These are phyloP conservation scores for Rotaria magnacalcarata DNA, from an alignment of 2,888 invertebrate genomes.

Conservation along the genomic window DNA sequence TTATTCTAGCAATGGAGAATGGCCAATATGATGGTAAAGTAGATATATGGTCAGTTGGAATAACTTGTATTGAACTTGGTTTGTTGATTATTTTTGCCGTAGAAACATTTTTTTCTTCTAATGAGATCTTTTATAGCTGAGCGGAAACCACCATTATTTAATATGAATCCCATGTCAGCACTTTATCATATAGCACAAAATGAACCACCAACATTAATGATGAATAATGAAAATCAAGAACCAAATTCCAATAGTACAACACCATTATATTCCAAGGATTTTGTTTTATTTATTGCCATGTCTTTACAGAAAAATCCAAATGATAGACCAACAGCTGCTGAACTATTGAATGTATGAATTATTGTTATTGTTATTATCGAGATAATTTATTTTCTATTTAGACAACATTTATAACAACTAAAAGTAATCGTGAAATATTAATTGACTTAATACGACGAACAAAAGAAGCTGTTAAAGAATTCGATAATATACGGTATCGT, in stretches of 20 bases:
- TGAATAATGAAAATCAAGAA: slow-evolving; percentile 52
- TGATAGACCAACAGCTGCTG: slow-evolving; percentile 65
- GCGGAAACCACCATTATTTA: slow-evolving; percentile 91
- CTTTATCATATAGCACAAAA: slow-evolving; percentile 99
- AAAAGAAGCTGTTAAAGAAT: slow-evolving; percentile 87
- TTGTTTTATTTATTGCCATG: slow-evolving; percentile 87
- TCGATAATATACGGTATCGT: slow-evolving; percentile 92
- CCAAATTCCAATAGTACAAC: slow-evolving; percentile 50
- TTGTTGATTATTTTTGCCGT: no score
- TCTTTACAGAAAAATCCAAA: slow-evolving; percentile 87
- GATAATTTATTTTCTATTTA: background rate
- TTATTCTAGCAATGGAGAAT: slow-evolving; percentile 98
- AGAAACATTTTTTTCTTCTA: background rate
- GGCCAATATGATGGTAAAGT: slow-evolving; percentile 98
- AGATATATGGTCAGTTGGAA: slow-evolving; percentile 95
- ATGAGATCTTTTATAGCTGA: slow-evolving; percentile 69
- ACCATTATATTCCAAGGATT: slow-evolving; percentile 67
- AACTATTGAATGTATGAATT: slow-evolving; percentile 34
- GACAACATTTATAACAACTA: slow-evolving; percentile 66
- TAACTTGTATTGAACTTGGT: slow-evolving; percentile 84
- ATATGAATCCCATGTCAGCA: slow-evolving; percentile 99
- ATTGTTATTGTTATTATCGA: background rate
- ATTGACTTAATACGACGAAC: slow-evolving; percentile 87
- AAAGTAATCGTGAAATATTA: slow-evolving; percentile 76
- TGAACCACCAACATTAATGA: slow-evolving; percentile 84